phyloP scores from a whole-genome alignment of 2,888 invertebrate genomes.

The Yponomeuta sedellus region DNA sequence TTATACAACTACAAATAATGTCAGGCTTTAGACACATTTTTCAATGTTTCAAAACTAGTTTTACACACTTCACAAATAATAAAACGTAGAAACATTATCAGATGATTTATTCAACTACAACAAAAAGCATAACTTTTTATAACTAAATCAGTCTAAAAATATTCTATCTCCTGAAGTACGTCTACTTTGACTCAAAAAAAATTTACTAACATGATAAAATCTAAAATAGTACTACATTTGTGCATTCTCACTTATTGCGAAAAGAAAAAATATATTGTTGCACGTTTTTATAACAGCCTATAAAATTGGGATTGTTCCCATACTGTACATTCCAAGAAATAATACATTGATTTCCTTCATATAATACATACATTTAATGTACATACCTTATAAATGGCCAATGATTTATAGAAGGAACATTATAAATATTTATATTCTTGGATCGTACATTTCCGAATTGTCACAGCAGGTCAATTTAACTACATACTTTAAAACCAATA shows the following conservation, averaged over 20 bases:
- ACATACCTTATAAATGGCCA: too few relatives aligned
- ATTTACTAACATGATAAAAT: slow-evolving; percentile 58
- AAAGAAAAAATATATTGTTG: not conserved
- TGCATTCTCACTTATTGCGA: slow-evolving; percentile 22
- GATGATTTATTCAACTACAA: slow-evolving; percentile 74
- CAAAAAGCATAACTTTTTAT: slow-evolving; percentile 73
- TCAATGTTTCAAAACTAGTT: not conserved
- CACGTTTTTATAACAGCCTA: slow-evolving; percentile 4
- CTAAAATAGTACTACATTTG: slow-evolving; percentile 26
- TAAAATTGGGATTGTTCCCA: slow-evolving; percentile 16
- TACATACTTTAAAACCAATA: not conserved
- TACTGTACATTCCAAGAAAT: too few relatives aligned
- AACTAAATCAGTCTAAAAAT: slow-evolving; percentile 77
- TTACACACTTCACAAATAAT: slow-evolving; percentile 19
- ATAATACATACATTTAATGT: too few relatives aligned
- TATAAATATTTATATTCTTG: not conserved
- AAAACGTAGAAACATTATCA: slow-evolving; percentile 37
- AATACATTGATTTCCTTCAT: too few relatives aligned
- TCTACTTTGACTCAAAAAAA: slow-evolving; percentile 59
- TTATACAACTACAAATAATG: too few relatives aligned
- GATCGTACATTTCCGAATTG: not conserved
- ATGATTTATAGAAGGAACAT: too few relatives aligned
- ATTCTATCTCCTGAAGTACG: slow-evolving; percentile 55
- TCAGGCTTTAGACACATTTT: too few relatives aligned
- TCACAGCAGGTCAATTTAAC: not conserved